Conservation (phyloP, 2,888 invertebrate species). For the Notodonta dromedarius region DNA sequence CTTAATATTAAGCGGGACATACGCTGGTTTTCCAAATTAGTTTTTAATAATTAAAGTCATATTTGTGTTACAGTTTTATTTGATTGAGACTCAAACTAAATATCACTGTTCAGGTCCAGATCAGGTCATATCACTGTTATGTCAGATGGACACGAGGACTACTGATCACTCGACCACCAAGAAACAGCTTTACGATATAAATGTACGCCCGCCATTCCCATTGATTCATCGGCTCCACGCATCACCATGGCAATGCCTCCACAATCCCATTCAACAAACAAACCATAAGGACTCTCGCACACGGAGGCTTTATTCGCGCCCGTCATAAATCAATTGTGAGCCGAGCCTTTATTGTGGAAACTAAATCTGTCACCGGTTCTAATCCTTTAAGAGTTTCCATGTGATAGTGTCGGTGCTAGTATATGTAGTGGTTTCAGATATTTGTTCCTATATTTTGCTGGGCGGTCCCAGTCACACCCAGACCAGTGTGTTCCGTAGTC, state of each 20-base stretch:
- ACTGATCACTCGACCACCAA: not conserved
- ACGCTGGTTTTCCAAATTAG: too few species aligned
- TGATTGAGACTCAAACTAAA: too few species aligned
- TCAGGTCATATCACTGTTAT: too few species aligned
- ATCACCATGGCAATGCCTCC: conserved; percentile 36
- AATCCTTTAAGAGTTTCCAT: conserved; percentile 76
- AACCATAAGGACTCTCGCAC: conserved; percentile 14
- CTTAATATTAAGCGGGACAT: too few species aligned
- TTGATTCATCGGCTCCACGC: conserved; percentile 2
- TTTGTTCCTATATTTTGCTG: conserved; percentile 2
- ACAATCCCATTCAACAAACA: conserved; percentile 38
- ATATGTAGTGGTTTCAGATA: conserved; percentile 28
- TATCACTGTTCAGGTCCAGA: too few species aligned
- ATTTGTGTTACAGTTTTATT: too few species aligned
- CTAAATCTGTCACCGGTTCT: conserved; percentile 73
- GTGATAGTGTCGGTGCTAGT: conserved; percentile 52
- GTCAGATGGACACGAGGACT: too few species aligned
- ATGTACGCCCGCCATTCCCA: not conserved
- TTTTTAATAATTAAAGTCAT: too few species aligned
- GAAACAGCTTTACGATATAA: not conserved
- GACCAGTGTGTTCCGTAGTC: too few species aligned
- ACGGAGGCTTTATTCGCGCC: conserved; percentile 68
- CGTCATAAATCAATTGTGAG: conserved; percentile 76
- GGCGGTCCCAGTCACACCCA: too few species aligned
- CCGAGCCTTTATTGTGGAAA: conserved; percentile 68